These are phyloP conservation scores for Oophaga sylvatica DNA, from an alignment of 2,797 vertebrate species.

Conservation along the genomic window DNA sequence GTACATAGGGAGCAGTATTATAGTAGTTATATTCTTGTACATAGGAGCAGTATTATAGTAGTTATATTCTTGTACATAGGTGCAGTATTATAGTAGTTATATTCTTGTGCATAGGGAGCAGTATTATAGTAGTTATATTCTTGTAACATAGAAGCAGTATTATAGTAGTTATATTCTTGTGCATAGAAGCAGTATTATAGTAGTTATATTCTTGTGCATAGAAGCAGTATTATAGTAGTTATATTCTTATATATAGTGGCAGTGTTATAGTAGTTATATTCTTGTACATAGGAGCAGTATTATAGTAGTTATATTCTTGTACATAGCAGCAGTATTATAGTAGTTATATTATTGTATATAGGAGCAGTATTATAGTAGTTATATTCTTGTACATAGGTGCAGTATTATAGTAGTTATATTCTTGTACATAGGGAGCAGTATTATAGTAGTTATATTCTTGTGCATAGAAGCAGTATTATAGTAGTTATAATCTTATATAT, in stretches of 20 bases:
- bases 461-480: too few relatives aligned
- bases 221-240: neutral
- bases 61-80: neutral
- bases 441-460: too few relatives aligned
- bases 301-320: conserved; percentile 3
- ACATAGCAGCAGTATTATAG: conserved; percentile 4
- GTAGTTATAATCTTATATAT: too few relatives aligned
- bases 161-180: too few relatives aligned
- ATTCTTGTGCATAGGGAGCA: neutral
- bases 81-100: neutral
- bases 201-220: neutral
- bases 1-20: neutral
- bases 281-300: neutral
- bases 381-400: neutral
- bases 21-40: neutral
- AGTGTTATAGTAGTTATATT: neutral
- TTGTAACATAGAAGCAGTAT: too few relatives aligned
- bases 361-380: neutral
- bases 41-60: neutral
- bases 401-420: conserved; percentile 17
- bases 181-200: too few relatives aligned
- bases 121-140: too few relatives aligned
- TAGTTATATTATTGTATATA: neutral
- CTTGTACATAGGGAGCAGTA: neutral
- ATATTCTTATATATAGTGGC: neutral